Base-by-base conservation (phyloP, 2,797 vertebrate genomes). In the Enteromius unitaeniatus region DNA sequence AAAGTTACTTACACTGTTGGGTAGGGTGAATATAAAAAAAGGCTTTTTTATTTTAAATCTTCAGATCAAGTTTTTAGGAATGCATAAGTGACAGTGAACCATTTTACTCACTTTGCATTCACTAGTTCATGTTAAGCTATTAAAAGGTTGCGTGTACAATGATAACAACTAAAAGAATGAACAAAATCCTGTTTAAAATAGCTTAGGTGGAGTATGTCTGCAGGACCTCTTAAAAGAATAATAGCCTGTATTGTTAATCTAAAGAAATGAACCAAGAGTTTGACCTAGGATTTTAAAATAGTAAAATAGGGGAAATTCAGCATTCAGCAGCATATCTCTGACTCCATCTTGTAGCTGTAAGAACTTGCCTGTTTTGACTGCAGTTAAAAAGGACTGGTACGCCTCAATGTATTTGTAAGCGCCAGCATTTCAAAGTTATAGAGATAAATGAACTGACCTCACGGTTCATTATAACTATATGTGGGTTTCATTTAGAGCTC, bases 311-410 rank as follows among this genome's bases (percentile, higher is more conserved):
- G 23, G 21, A 40, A 81, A 87, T 79, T 88, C 82, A 79, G 74
- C 90, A 85, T 87, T 3, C 0, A 64, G 28, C 88, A 87, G 84
- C 87, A 86, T 85, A 94, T 94, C 93, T 94, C 86, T 92, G 91
- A 92, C 94, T 93, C 92, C 93, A 94, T 95, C 93, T 88, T 89
- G 58, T n/a, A 82, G 60, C 31, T 84, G 67, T 86, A 70, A 83
- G 82, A 79, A 84, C 78, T 78, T 82, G 80, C 82, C 53, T 90
- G 89, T 65, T 88, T 85, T 81, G 79, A 90, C 87, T 79, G 21
- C 26, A 82, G 72, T 83, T 68, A 84, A 31, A 53, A 78, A 84
- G 84, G 49, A 81, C 86, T 82, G 72, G 84, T 77, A 87, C 70
- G 77, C 62, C n/a, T 87, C 89, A 91, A 84, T 80, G 84, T 87